These are phyloP conservation scores for Hemichromis elongatus DNA, from an alignment of 2,113 vertebrate genomes.

Conservation along the genomic window DNA sequence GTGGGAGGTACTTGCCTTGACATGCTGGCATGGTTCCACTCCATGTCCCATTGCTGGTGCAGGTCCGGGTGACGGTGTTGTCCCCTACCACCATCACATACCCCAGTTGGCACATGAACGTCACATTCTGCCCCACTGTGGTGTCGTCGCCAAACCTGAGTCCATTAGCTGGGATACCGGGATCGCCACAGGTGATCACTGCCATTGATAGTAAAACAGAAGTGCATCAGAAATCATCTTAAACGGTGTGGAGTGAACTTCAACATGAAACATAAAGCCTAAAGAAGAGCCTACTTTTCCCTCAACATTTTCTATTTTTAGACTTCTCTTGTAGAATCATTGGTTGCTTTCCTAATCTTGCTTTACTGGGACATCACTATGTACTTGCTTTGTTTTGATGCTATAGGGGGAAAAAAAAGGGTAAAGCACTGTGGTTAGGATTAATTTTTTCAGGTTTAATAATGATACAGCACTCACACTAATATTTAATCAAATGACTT, in stretches of 20 bases:
- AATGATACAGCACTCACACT: not conserved
- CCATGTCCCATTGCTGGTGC: conserved; percentile 92
- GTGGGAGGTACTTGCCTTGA: conserved; percentile 57
- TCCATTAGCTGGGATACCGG: conserved; percentile 89
- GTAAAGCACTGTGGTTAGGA: not conserved
- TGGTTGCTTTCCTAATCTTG: not conserved
- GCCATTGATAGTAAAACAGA: not conserved
- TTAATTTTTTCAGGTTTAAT: not conserved
- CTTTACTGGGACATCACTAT: not conserved
- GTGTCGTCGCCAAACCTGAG: conserved; percentile 87
- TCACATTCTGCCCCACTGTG: conserved; percentile 89
- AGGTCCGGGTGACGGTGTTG: conserved; percentile 75
- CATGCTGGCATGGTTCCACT: conserved; percentile 81
- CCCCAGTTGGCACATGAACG: conserved; percentile 89
- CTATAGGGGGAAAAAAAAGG: not conserved
- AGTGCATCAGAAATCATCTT: not conserved
- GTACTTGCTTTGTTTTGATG: not conserved
- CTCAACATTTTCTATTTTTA: not conserved
- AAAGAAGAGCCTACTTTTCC: not conserved
- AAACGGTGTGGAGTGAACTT: not conserved
- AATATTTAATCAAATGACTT: not conserved
- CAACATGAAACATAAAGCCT: not conserved
- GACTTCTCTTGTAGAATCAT: not conserved
- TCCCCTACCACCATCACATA: conserved; percentile 80
- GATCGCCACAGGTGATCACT: conserved; percentile 96